phyloP scores from a whole-genome alignment of 2,113 vertebrate genomes.

The Cinclus mexicanus region DNA sequence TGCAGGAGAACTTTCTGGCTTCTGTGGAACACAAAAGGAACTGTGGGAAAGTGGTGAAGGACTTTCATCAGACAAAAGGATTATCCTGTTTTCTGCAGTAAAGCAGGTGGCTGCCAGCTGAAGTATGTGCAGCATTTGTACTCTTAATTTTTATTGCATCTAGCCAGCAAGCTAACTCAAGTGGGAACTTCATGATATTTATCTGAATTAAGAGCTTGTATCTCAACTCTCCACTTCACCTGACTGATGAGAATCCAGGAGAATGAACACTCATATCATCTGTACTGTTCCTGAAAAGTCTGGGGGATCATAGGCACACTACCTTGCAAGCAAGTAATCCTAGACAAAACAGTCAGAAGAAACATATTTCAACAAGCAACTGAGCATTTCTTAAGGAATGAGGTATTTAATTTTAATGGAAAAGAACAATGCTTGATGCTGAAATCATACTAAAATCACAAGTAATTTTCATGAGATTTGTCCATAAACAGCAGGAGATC shows the following conservation, averaged over 20 bases:
- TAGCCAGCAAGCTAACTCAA: conserved; percentile 15
- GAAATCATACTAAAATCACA: background rate
- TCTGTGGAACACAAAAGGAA: conserved; percentile 1
- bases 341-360: background rate
- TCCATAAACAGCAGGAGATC: background rate
- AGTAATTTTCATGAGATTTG: background rate
- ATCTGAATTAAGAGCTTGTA: conserved; percentile 11
- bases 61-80: conserved; percentile 57
- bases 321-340: background rate
- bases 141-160: conserved; percentile 52
- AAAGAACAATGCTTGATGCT: background rate
- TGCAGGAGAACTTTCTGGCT: background rate
- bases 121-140: conserved; percentile 34
- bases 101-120: conserved; percentile 61
- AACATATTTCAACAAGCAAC: background rate
- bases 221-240: conserved; percentile 9
- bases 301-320: background rate
- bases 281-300: background rate
- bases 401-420: background rate
- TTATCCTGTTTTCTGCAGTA: conserved; percentile 34
- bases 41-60: conserved; percentile 59
- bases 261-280: background rate
- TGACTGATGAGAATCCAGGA: background rate
- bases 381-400: background rate
- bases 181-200: conserved; percentile 15